Conservation (phyloP, 23 tunicate genomes). For the Trididemnum miniatum region DNA sequence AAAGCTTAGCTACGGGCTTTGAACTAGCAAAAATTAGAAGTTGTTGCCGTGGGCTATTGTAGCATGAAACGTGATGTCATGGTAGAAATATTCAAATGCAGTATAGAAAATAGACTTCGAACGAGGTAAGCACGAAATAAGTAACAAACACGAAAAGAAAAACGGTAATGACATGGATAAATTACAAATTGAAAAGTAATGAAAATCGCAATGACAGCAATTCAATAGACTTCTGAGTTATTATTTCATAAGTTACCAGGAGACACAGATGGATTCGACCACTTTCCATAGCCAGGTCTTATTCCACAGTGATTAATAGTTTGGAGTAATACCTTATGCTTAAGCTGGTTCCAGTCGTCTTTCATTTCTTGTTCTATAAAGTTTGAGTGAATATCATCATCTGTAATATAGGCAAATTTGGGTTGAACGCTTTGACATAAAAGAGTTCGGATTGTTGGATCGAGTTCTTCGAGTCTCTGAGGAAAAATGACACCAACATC, state of each 20-base stretch:
- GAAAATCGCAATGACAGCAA: too few species aligned
- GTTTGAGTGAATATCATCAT: slow-evolving; percentile 73
- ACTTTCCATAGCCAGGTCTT: slow-evolving; percentile 86
- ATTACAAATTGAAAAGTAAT: too few species aligned
- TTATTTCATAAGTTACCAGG: background rate
- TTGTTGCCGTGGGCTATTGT: too few species aligned
- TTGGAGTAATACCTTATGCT: slow-evolving; percentile 68
- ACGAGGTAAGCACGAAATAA: too few species aligned
- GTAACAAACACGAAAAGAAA: too few species aligned
- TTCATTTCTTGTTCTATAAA: slow-evolving; percentile 83
- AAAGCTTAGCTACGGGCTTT: too few species aligned
- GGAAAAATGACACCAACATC: slow-evolving; percentile 60
- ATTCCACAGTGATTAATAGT: slow-evolving; percentile 90
- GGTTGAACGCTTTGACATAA: slow-evolving; percentile 67
- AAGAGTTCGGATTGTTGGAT: slow-evolving; percentile 72
- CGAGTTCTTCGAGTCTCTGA: slow-evolving; percentile 51
- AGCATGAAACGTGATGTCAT: too few species aligned
- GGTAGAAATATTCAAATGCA: too few species aligned
- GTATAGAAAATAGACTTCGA: too few species aligned
- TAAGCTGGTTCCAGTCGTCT: slow-evolving; percentile 72
- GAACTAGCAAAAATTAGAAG: too few species aligned
- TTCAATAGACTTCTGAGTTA: too few species aligned
- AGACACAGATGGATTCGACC: slow-evolving; percentile 44
- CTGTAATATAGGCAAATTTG: slow-evolving; percentile 65
- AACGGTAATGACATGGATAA: too few species aligned